Evolutionary conservation across 1,140 invertebrate genomes (phyloP).

Genomic region (Brachionus koreanus): DNA sequence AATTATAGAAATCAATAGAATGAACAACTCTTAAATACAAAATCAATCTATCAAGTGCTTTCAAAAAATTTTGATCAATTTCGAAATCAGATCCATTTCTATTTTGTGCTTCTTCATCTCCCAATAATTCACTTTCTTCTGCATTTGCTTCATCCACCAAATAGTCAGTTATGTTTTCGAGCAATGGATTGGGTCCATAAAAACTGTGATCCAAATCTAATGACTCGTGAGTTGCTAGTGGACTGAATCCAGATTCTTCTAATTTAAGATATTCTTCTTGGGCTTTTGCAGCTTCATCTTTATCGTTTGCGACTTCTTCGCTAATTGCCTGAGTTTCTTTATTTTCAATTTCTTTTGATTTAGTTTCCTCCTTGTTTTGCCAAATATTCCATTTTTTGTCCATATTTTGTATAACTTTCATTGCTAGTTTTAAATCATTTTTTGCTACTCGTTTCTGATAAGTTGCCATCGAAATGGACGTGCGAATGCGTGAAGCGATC

Average conservation of each 20-base stretch:
- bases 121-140: conserved; percentile 92
- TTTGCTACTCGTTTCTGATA: conserved; percentile 76
- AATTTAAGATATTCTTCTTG: conserved; percentile 20
- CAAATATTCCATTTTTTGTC: conserved; percentile 61
- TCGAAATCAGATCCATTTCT: conserved; percentile 62
- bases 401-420: conserved; percentile 88
- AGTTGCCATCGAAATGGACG: conserved; percentile 83
- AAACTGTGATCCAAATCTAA: not conserved
- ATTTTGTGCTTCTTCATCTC: conserved; percentile 52
- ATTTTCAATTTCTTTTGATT: not conserved
- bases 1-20: conserved; percentile 97
- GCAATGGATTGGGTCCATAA: conserved; percentile 3
- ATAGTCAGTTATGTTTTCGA: conserved; percentile 86
- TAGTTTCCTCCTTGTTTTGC: not conserved
- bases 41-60: conserved; percentile 76
- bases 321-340: not conserved
- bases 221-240: not conserved
- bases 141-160: conserved; percentile 95
- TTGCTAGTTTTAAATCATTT: conserved; percentile 85
- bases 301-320: not conserved
- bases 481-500: conserved; percentile 80
- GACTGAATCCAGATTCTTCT: conserved; percentile 10
- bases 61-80: conserved; percentile 71
- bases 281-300: not conserved
- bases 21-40: conserved; percentile 93